These are phyloP conservation scores for Merluccius polli DNA, from an alignment of 2,797 vertebrate genomes.

Conservation along the genomic window DNA sequence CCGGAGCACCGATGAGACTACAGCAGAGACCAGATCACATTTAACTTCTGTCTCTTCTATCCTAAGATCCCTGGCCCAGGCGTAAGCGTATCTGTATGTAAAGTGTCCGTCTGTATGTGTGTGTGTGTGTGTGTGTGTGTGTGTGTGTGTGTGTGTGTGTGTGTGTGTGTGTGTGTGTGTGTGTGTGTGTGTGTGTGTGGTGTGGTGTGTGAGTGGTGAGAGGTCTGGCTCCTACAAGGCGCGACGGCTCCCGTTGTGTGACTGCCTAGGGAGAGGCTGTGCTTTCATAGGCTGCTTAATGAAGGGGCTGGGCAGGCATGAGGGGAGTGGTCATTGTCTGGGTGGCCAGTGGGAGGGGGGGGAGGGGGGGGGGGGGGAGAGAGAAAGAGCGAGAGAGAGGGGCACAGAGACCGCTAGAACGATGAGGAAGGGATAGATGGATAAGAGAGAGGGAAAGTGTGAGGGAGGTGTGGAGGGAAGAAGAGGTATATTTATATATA, in stretches of 20 bases:
- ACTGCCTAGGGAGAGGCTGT: conserved; percentile 51
- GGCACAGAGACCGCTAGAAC: background rate
- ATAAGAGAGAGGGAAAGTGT: background rate
- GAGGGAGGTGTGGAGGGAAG: background rate
- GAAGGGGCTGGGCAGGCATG: conserved; percentile 56
- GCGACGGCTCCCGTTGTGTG: conserved; percentile 10
- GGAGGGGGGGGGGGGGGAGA: conserved; percentile 19
- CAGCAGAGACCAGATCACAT: background rate
- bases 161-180: conserved; percentile 11
- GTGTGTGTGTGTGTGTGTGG: conserved; percentile 29
- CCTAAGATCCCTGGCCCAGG: background rate
- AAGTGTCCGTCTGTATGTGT: conserved; percentile 12
- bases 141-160: conserved; percentile 10
- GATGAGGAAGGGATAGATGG: background rate
- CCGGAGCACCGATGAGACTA: background rate
- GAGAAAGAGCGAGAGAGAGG: conserved; percentile 5
- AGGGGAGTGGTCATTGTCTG: conserved; percentile 24
- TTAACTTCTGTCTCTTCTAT: conserved; percentile 1
- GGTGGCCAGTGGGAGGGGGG: background rate
- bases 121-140: conserved; percentile 7
- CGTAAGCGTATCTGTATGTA: background rate
- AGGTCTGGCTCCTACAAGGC: conserved; percentile 4
- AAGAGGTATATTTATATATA: background rate
- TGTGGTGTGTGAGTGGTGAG: conserved; percentile 1
- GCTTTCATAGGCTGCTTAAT: conserved; percentile 65